phyloP scores from a whole-genome alignment of 2,888 invertebrate genomes.

The Drosophila rubida region DNA sequence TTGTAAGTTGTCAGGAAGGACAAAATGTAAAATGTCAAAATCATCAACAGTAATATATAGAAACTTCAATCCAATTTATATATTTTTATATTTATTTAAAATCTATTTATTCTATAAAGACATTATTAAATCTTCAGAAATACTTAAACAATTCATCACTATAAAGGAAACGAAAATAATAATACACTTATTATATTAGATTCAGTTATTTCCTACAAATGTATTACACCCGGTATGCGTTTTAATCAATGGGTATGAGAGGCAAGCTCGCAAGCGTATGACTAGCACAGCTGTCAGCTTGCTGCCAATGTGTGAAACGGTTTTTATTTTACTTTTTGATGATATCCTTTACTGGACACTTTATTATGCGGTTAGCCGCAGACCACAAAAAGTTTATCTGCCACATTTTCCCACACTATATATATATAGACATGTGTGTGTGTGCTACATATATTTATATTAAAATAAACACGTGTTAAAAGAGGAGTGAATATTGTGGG shows the following conservation, averaged over 20 bases:
- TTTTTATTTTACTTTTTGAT: constrained; percentile 59
- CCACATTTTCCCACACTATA: constrained; percentile 2
- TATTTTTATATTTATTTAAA: no score
- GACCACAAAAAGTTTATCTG: constrained; percentile 36
- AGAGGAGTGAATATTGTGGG: constrained; percentile 11
- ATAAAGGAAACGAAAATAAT: no score
- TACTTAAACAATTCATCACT: no score
- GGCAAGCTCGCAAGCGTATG: constrained; percentile 15
- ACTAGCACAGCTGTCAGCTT: constrained; percentile 31
- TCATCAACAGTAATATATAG: no score
- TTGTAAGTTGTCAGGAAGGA: no score
- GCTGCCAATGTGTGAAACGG: constrained; percentile 63
- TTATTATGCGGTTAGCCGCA: constrained; percentile 62
- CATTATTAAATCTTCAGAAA: no score
- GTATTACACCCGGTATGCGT: background rate
- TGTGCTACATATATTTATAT: constrained; percentile 38
- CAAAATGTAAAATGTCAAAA: no score
- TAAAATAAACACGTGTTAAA: constrained; percentile 42
- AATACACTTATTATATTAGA: no score
- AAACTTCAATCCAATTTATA: no score
- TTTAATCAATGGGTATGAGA: constrained; percentile 1
- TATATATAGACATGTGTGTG: background rate
- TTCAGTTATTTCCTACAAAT: no score
- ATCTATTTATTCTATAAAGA: no score
- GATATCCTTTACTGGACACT: constrained; percentile 70